Base-by-base conservation (phyloP, 2,797 vertebrate species). In the Hippocampus kuda region DNA sequence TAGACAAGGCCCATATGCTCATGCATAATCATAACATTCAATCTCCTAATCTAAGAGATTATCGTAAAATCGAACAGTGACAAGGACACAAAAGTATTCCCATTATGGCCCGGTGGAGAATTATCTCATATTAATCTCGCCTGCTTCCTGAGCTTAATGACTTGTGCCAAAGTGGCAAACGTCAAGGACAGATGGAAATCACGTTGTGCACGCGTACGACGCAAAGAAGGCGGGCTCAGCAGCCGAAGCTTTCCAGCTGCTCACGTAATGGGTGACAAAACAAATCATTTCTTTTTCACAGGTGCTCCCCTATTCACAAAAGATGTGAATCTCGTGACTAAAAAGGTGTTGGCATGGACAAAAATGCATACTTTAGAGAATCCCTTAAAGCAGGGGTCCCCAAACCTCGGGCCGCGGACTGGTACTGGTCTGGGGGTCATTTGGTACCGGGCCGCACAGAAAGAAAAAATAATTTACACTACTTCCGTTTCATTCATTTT, bases 1-100 rank as follows among this genome's bases (percentile, higher is more conserved):
- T 69, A 72, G 68, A 75, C 73, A 68, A 70, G 68, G 73, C 70
- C 82, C 88, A 88, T 89, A 89, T 88, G 87, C 84, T 86, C 81
- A 85, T 88, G 83, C 82, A 89, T 89, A 88, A 88, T 85, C 83
- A 87, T 83, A 87, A 87, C 77, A 73, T 79, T 83, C 80, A 87
- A 88, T 83, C 83, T 82, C 79, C 79, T 89, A 88, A 89, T 89
- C 81, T 86, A 78, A 81, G 79, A 87, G 84, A 88, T 89, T 86
- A 89, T 88, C 79, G 72, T 83, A 72, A 85, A 85, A 85, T 83
- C 75, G 73, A 82, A 86, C 77, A 77, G 69, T 79, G 80, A 85
- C 81, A 89, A 87, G 83, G 85, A 86, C 81, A 84, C 75, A 66
- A 78, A 82, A 78, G 79, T 80, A 81, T 86, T 83, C 79, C 77